phyloP scores from a whole-genome alignment of 92 coral and sea anemone species.

The Micromussa lordhowensis region DNA sequence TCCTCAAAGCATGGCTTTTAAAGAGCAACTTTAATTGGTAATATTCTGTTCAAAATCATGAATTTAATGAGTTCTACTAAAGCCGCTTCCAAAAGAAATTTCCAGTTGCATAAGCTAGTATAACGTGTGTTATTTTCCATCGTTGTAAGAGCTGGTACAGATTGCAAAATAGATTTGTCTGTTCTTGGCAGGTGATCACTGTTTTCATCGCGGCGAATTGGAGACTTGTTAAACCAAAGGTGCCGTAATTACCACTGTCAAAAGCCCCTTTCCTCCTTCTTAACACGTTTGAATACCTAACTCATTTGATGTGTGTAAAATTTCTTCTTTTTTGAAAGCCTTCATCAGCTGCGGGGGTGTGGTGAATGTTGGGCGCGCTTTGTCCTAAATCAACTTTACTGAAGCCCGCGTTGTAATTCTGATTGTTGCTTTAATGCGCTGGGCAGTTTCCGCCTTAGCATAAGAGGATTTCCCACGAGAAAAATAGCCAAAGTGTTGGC shows the following conservation, averaged over 20 bases:
- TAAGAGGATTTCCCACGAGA: conserved; percentile 58
- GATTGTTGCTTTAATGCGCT: conserved; percentile 39
- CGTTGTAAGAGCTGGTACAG: background rate
- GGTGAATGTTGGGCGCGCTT: conserved; percentile 5
- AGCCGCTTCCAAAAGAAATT: conserved; percentile 1
- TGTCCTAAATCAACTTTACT: conserved; percentile 33
- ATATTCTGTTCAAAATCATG: background rate
- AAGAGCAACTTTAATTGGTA: conserved; percentile 7
- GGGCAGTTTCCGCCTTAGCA: conserved; percentile 32
- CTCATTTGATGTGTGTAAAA: conserved; percentile 39
- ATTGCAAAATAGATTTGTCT: background rate
- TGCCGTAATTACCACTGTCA: conserved; percentile 4
- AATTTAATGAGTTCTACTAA: background rate
- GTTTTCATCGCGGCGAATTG: background rate
- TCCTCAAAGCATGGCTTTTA: background rate
- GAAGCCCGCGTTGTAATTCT: conserved; percentile 23
- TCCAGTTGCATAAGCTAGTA: background rate
- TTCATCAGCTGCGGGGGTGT: conserved; percentile 47
- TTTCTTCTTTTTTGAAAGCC: conserved; percentile 31
- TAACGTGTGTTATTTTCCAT: background rate
- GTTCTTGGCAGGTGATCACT: background rate
- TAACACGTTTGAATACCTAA: conserved; percentile 17
- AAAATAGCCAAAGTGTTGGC: conserved; percentile 33
- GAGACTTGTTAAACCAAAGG: background rate
- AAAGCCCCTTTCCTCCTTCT: conserved; percentile 13